Base-by-base conservation (phyloP, 2,797 vertebrate genomes). In the Danio tinwini region DNA sequence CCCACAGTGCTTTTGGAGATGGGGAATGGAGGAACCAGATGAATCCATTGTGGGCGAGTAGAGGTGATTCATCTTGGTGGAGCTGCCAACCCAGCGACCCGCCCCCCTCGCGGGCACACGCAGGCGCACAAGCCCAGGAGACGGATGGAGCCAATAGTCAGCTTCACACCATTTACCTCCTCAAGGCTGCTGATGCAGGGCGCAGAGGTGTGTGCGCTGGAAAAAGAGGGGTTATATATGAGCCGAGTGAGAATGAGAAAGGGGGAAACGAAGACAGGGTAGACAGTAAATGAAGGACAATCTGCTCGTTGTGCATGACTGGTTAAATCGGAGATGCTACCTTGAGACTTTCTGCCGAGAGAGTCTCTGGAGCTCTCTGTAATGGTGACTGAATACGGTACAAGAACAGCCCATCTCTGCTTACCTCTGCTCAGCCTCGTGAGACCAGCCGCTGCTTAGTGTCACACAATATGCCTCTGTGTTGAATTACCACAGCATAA, bases 131-230 rank as follows among this genome's bases (percentile, higher is more conserved):
- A 52, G 67, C 65, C 47, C 81, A 49, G 42, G 71, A 90, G 91
- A 92, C 88, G 91, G 90, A 93, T 91, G 90, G 91, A 92, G 77
- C 88, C 89, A 87, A 90, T 88, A 89, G 88, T 90, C 89, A 92
- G 92, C 90, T 91, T 93, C 92, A 93, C 92, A 92, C 90, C 90
- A 92, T 92, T 93, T 92, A 93, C 89, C 89, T 92, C 89, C 88
- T 91, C 89, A 91, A 92, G 91, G 90, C 91, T 89, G 84, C 87
- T 89, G 89, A 91, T 90, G 89, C 85, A 87, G 58, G 64, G 82
- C 85, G 82, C 87, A 87, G 85, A 85, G 86, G 49, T 82, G 85
- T 81, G 78, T 76, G 86, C 75, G 80, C 81, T 56, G 81, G 80
- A 82, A 85, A 29, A 89, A 56, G 10, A 77, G 53, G 53, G 52